Conservation (phyloP, 2,888 invertebrate species). For the Cylindroiulus punctatus region DNA sequence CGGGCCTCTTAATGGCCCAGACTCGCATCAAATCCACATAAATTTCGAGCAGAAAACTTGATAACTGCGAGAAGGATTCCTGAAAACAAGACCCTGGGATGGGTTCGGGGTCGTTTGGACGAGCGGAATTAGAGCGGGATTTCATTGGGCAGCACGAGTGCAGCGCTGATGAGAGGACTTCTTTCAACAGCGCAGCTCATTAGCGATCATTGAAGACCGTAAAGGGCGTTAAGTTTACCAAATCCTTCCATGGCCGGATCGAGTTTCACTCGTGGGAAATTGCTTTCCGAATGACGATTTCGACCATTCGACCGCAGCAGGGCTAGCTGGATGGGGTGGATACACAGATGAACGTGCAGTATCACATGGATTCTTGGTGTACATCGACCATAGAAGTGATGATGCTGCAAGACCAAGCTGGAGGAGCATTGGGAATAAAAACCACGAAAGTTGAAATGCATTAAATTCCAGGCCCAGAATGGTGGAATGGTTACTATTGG, state of each 20-base stretch:
- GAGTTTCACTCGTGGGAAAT: not conserved
- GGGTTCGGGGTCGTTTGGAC: not conserved
- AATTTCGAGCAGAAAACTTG: constrained; percentile 18
- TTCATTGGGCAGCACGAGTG: not conserved
- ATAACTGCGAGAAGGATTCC: not conserved
- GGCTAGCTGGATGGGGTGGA: not conserved
- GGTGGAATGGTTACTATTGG: no score
- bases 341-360: not conserved
- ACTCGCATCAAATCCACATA: not conserved
- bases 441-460: no score
- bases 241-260: not conserved
- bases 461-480: no score
- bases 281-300: not conserved
- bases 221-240: not conserved
- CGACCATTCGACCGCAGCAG: not conserved
- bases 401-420: no score
- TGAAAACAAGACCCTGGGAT: not conserved
- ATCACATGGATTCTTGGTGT: not conserved
- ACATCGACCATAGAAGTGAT: not conserved
- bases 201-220: not conserved
- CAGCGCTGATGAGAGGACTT: not conserved
- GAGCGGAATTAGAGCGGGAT: not conserved
- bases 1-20: not conserved
- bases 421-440: no score
- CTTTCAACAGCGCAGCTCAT: not conserved